These are phyloP conservation scores for Diprion similis DNA, from an alignment of 1,140 invertebrate species.

Conservation along the genomic window DNA sequence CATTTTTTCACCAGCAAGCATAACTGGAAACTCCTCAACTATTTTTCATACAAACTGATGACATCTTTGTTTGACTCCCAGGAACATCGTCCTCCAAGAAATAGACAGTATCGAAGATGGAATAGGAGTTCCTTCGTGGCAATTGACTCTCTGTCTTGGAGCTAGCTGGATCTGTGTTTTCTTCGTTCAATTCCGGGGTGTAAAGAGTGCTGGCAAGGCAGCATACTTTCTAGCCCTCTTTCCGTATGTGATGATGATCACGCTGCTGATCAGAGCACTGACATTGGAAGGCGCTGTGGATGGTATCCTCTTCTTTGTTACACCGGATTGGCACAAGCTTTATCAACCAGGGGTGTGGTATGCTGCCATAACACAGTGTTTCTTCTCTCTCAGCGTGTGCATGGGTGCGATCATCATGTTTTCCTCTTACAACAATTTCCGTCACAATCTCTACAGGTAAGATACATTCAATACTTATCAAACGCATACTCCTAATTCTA, in stretches of 20 bases:
- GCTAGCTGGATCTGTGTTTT: slow-evolving; percentile 80
- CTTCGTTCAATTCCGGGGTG: slow-evolving; percentile 77
- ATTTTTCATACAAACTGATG: not conserved
- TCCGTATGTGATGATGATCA: slow-evolving; percentile 81
- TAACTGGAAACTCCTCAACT: not conserved
- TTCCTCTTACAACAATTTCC: slow-evolving; percentile 82
- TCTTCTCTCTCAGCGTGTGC: slow-evolving; percentile 78
- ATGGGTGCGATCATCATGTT: slow-evolving; percentile 82
- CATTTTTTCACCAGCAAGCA: no score
- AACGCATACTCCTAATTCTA: no score
- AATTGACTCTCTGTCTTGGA: slow-evolving; percentile 75
- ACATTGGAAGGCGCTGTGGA: slow-evolving; percentile 76
- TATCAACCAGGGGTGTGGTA: slow-evolving; percentile 74
- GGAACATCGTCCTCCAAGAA: slow-evolving; percentile 71
- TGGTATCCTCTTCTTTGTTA: slow-evolving; percentile 76
- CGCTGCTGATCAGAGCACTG: slow-evolving; percentile 74
- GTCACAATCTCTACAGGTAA: slow-evolving; percentile 83
- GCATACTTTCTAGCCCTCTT: slow-evolving; percentile 85
- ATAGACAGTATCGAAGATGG: slow-evolving; percentile 71
- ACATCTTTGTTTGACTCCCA: slow-evolving; percentile 43
- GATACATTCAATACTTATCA: slow-evolving; percentile 25
- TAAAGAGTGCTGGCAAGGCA: slow-evolving; percentile 77
- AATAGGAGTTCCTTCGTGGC: slow-evolving; percentile 76
- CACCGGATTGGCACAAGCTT: slow-evolving; percentile 69
- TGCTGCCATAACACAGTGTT: slow-evolving; percentile 77